Base-by-base conservation (phyloP, 2,113 vertebrate species). In the Panurus biarmicus region DNA sequence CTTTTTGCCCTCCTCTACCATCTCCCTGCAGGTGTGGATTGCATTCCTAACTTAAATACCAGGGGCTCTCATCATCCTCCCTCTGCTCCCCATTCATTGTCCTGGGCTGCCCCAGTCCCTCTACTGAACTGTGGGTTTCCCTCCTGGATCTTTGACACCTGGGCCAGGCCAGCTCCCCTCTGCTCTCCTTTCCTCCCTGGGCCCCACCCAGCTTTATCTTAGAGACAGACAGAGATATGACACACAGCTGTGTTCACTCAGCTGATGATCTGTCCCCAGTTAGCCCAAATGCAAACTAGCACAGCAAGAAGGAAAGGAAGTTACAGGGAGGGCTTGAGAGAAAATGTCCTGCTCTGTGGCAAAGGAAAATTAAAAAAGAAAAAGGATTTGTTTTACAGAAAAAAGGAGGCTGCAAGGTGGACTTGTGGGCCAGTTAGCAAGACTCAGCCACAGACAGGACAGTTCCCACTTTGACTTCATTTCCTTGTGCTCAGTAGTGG, bases 121-220 rank as follows among this genome's bases (percentile, higher is more conserved):
- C 10, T 38, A 14, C 53, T 33, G 3, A 44, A 2, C 45, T 12
- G 4, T 11, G 12, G 28, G 12, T 67, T 71, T 70, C 42, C 33
- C 64, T 79, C 10, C 36, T 77, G 60, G 28, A 10, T 40, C 23
- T 61, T 42, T 60, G n/a, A 31, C 1, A 1, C 10, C 20, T 44
- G 11, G 14, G 56, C 33, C 58, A 62, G 21, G 1, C 61, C 56
- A 83, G 31, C 19, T 90, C 61, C 57, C 69, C n/a, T 86, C 83
- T 86, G 28, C 25, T 86, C 36, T 47, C 31, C 40, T 91, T 75
- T 65, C 35, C 26, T 90, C 29, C 28, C 57, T 11, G 50, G 19
- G 33, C 70, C 85, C 84, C 95, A 82, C 89, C 96, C 90, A 93
- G 42, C 60, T 78, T 81, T 90, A 54, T 78, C 74, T 90, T 7